Evolutionary conservation across 2,888 invertebrate genomes (phyloP), one percentile per base, ranked within the genome.

Genomic region (Cataglyphis altisquamis): DNA sequence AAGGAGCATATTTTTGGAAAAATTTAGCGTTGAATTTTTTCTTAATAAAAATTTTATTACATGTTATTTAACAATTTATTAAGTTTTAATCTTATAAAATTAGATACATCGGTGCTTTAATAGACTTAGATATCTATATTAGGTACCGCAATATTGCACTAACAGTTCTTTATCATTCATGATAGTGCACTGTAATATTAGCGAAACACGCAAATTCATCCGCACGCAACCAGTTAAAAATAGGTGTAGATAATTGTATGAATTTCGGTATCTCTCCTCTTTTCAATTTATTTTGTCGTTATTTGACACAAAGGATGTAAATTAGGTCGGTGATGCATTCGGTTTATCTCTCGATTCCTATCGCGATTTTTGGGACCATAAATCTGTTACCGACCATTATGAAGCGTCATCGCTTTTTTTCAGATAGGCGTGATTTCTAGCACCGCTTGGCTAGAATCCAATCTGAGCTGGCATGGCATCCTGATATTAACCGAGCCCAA

Each of bases 401-500:
- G 32, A 8, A 48, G 15, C 39, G 15, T 64, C 48, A 18, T 84
- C 45, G 84, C 70, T 60, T 83, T 90, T 5, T 90, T 92, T 5
- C 94, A 97, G 97, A 95, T 96, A 92, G 96, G 97, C 90, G 98
- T 97, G 55, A 96, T 97, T 18, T 98, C 96, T 63, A 97, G 97
- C 87, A 97, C 97, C 0, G 96, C 96, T 89, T 98, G 96, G 96
- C 95, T 98, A 88, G 97, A 97, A 94, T 95, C 96, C 66, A 96
- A 96, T 80, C 96, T 97, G 29, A 96, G 95, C 85, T 98, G 98
- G 98, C 95, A 95, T 90, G 98, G 98, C 1, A 95, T 98, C 29
- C 95, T 97, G 72, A 96, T 97, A 73, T 97, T 98, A 88, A 97
- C 98, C 0, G 97, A 98, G 90, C 97, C 98, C 0, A 94, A 96